Evolutionary conservation across 2,113 vertebrate genomes (phyloP), one percentile per base, ranked within the genome.

Genomic region (Dicentrarchus labrax): DNA sequence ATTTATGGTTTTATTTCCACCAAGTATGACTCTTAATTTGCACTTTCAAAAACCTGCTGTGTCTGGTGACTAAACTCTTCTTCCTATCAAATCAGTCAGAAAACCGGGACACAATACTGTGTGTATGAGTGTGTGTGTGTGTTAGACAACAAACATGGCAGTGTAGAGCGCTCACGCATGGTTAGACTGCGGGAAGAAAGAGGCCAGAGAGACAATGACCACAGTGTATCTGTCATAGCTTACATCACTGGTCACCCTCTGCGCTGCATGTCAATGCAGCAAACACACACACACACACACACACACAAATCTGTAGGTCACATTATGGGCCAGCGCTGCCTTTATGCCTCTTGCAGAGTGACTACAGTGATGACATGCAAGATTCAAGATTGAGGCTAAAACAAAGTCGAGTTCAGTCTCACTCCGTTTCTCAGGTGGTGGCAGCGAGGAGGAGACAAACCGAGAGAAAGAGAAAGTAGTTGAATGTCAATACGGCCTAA

Each of bases 401-500:
- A 78, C 70, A 79, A 69, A 76, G 85, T 67, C 39, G 43, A 78
- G 84, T 80, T 62, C 16, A 73, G 65, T 60, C 67, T 67, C 54
- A 36, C 77, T 82, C 50, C 43, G 76, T 72, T 82, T 89, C 89
- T 87, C 84, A 79, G 81, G 90, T 86, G 65, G 76, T 2, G 70
- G 65, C 36, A 24, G 74, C 16, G 62, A 77, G 77, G 81, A 47
- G 38, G 53, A 85, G 66, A 77, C 68, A 65, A 68, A 78, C 56
- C 81, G 61, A 78, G 67, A 75, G 76, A 64, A 67, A 82, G 71
- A 62, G 75, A 80, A 80, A 85, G 86, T 80, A 78, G 82, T 57
- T 91, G 94, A 95, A 95, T 97, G 97, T 97, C 96, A 97, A 97
- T 97, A 96, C 96, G 96, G 90, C 96, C 97, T 97, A 97, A 98